A percentile compares a stretch with the other conserved stretches of the same genome.
phyloP scores from a whole-genome alignment of 2,797 vertebrate genomes.

The Anguilla pacifica region DNA sequence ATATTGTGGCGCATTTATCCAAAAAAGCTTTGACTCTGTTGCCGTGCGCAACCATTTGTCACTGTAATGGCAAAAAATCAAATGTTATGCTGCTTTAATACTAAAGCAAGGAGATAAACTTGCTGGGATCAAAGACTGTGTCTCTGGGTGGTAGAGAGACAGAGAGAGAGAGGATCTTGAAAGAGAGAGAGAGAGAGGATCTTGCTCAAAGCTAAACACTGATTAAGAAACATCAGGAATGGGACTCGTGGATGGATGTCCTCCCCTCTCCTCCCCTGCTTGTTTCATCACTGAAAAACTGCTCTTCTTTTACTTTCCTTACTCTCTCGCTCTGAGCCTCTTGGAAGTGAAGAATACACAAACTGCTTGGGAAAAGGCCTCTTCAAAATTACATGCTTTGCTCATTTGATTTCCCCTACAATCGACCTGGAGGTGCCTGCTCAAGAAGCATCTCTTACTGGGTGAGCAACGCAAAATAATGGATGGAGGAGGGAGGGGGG shows the following conservation, averaged over 20 bases:
- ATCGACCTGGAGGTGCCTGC: slow-evolving; percentile 9
- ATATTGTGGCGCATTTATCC: background rate
- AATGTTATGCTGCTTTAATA: background rate
- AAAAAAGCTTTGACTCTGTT: background rate
- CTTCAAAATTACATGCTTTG: background rate
- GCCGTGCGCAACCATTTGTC: background rate
- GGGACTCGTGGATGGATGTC: background rate
- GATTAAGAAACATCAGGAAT: background rate
- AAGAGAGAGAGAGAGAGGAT: background rate
- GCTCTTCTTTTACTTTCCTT: background rate
- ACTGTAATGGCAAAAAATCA: background rate
- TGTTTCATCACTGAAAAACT: background rate
- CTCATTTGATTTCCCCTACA: background rate
- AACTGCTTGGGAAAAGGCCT: background rate
- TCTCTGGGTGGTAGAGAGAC: too few species aligned
- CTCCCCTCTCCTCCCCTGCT: background rate
- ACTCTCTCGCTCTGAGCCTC: background rate
- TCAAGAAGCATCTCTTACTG: slow-evolving; percentile 2
- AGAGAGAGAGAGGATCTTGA: too few species aligned
- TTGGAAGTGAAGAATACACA: slow-evolving; percentile 16
- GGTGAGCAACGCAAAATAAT: background rate
- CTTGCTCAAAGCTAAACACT: background rate
- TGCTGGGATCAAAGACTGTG: background rate
- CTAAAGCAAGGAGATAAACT: background rate
- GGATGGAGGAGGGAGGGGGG: background rate